Evolutionary conservation across 2,113 vertebrate species (phyloP), one percentile per base, ranked within the genome.

Genomic region (Phalacrocorax pelagicus): DNA sequence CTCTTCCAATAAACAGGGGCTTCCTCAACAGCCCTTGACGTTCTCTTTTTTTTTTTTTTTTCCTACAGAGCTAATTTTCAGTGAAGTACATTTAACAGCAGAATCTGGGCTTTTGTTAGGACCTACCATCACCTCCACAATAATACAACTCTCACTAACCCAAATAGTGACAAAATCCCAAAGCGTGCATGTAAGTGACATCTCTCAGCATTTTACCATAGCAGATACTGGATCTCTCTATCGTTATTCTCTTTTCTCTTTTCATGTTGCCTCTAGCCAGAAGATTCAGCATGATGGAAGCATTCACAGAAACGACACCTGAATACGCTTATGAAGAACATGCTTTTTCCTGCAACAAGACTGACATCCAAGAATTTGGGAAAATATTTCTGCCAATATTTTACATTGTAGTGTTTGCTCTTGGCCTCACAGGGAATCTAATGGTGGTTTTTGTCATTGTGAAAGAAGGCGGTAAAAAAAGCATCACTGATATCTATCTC

Each of bases 401-500:
- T 80, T 98, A 99, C 70, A 59, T 84, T 4, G 40, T 97, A 1
- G 98, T 99, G 88, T 99, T 99, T 91, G 52, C 97, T 57, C 69
- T 99, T 10, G 99, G 99, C 9, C 79, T 99, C 67, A 54, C 98
- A 61, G 99, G 99, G 23, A 99, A 99, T 49, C 19, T 97, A 29
- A 94, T 99, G 91, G 99, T 99, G 36, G n/a, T 99, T 81, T 98
- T 98, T 75, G 98, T 99, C 73, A 97, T 99, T 15, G 38, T 81
- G 61, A 97, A 95, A 69, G 98, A 96, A 20, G 94, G 83, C n/a
- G 97, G 93, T 27, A 95, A 98, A 51, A 98, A 98, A 96, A 99
- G 98, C 85, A 98, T 99, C 97, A 99, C 99, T 0, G 99, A 99
- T 65, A 97, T 99, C 66, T 99, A 98, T 96, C 98, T 99, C 40